These are phyloP conservation scores for Amphiprion percula DNA, from an alignment of 2,113 vertebrate species.

Conservation along the genomic window DNA sequence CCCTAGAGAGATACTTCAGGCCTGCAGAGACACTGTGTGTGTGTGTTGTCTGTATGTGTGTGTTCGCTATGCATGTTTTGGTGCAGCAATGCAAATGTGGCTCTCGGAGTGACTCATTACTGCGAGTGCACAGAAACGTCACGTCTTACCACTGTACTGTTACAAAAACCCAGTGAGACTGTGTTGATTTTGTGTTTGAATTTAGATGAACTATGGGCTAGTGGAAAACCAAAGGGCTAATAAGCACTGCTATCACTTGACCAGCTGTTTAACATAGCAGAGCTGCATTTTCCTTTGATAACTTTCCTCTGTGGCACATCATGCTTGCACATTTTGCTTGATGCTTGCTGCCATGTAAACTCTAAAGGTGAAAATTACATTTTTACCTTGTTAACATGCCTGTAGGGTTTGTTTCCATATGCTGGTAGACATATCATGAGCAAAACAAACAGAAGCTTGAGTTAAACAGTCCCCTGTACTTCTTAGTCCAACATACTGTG, in stretches of 20 bases:
- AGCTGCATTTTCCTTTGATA: not conserved
- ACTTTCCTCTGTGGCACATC: not conserved
- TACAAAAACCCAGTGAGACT: constrained; percentile 13
- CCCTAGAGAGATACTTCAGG: constrained; percentile 56
- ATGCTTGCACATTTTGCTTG: not conserved
- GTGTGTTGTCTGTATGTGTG: constrained; percentile 25
- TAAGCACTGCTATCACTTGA: not conserved
- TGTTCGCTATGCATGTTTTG: constrained; percentile 32
- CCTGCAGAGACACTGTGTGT: constrained; percentile 46
- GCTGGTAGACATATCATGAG: too few relatives aligned
- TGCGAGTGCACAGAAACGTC: constrained; percentile 1
- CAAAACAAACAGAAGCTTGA: too few relatives aligned
- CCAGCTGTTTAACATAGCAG: not conserved
- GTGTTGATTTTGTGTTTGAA: constrained; percentile 12
- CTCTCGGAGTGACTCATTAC: constrained; percentile 49
- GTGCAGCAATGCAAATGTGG: constrained; percentile 31
- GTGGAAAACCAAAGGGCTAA: constrained; percentile 5
- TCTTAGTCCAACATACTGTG: too few relatives aligned
- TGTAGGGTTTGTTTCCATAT: too few relatives aligned
- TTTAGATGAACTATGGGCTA: not conserved
- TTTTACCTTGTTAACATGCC: too few relatives aligned
- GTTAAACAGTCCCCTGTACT: too few relatives aligned
- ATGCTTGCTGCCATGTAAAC: not conserved
- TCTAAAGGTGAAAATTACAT: too few relatives aligned
- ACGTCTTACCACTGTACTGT: not conserved